Conservation (phyloP, 2,113 vertebrate genomes). For the Morone chrysops region DNA sequence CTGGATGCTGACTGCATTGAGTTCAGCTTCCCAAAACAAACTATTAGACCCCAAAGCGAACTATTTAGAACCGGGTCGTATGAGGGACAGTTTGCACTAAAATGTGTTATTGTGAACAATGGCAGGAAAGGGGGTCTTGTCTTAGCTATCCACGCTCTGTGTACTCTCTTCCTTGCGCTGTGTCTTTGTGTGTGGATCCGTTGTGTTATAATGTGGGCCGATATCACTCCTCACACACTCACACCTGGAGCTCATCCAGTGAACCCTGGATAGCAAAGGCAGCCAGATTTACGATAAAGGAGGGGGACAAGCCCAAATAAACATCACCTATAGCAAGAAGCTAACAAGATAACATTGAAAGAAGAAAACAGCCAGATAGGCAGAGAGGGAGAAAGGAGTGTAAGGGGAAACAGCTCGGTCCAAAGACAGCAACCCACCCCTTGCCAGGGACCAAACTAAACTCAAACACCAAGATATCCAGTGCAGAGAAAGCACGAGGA, state of each 20-base stretch:
- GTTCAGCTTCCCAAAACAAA: not conserved
- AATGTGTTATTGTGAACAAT: conserved; percentile 60
- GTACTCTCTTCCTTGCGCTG: conserved; percentile 27
- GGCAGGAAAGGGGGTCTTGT: conserved; percentile 49
- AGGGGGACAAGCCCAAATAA: conserved; percentile 48
- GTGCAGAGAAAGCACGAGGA: conserved; percentile 36
- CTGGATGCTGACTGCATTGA: conserved; percentile 2
- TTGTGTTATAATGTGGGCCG: conserved; percentile 14
- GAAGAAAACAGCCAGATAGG: conserved; percentile 24
- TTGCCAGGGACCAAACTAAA: conserved; percentile 40
- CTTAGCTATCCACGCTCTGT: conserved; percentile 20
- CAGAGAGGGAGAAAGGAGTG: not conserved
- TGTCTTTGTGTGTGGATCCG: conserved; percentile 17
- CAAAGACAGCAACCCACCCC: conserved; percentile 70
- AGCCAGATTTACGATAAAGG: conserved; percentile 48
- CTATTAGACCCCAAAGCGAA: not conserved
- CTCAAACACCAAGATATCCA: conserved; percentile 31
- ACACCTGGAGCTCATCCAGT: conserved; percentile 62
- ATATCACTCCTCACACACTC: conserved; percentile 42
- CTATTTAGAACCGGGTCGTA: not conserved
- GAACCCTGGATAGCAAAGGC: conserved; percentile 18
- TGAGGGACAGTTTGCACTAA: conserved; percentile 29
- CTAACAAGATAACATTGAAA: conserved; percentile 46
- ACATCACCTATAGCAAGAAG: conserved; percentile 56
- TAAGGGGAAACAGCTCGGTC: conserved; percentile 58